Percentiles rank a stretch among this genome's conserved stretches.
Conservation (phyloP, 53 echinoderm and acorn worm species). For the Luidia sarsii region DNA sequence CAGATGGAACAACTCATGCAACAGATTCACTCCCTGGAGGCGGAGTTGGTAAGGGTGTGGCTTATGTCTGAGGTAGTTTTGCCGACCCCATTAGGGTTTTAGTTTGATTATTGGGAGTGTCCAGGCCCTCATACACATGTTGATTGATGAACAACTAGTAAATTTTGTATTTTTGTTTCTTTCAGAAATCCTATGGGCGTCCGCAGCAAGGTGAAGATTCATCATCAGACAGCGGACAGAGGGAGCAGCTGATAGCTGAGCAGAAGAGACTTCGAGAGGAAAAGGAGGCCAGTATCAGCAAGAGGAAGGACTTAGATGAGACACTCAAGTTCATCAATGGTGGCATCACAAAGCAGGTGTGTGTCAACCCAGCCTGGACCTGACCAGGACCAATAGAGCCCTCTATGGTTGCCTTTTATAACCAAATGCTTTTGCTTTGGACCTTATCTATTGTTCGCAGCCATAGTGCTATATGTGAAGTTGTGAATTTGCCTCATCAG, state of each 20-base stretch:
- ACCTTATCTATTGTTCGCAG: too few species aligned
- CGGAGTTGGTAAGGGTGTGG: constrained; percentile 63
- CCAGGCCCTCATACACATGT: not conserved
- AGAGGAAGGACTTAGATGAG: constrained; percentile 70
- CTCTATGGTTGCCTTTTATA: too few species aligned
- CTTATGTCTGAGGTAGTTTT: not conserved
- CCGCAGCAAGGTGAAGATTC: constrained; percentile 50
- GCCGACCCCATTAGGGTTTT: not conserved
- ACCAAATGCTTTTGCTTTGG: too few species aligned
- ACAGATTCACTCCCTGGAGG: constrained; percentile 58
- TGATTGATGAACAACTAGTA: not conserved
- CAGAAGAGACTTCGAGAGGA: constrained; percentile 53
- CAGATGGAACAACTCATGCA: constrained; percentile 56
- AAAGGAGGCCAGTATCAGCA: constrained; percentile 63
- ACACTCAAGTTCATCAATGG: constrained; percentile 54
- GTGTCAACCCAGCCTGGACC: too few species aligned
- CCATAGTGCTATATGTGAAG: too few species aligned
- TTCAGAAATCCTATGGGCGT: constrained; percentile 62
- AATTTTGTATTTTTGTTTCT: not conserved
- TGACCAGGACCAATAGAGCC: too few species aligned
- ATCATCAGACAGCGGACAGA: constrained; percentile 35
- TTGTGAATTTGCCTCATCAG: too few species aligned
- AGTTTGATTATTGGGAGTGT: not conserved
- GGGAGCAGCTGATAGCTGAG: constrained; percentile 25
- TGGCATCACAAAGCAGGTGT: constrained; percentile 78